Evolutionary conservation across 2,888 invertebrate species (phyloP).

Genomic region (Drosophila percnosoma): DNA sequence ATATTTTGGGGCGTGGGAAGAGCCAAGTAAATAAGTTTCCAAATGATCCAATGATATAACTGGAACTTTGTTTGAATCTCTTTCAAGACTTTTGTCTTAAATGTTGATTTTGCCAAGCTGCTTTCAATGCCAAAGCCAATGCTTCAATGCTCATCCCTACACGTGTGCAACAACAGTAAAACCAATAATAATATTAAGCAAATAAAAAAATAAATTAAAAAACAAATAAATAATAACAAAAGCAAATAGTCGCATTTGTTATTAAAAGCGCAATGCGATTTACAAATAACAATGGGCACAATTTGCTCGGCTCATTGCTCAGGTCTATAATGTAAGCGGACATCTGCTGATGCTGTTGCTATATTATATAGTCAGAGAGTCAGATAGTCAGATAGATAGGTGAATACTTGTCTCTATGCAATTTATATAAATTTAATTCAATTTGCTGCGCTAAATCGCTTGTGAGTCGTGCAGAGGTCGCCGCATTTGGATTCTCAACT

Average conservation of each 20-base stretch:
- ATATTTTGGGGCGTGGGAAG: conserved; percentile 48
- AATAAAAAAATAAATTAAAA: conserved; percentile 9
- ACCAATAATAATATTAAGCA: conserved; percentile 18
- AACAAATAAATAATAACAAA: conserved; percentile 44
- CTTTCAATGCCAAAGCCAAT: conserved; percentile 67
- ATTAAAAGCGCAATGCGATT: conserved; percentile 70
- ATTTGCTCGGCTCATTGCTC: conserved; percentile 70
- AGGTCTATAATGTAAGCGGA: conserved; percentile 75
- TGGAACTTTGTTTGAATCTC: conserved; percentile 5
- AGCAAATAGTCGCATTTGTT: conserved; percentile 56
- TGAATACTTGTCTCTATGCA: conserved; percentile 62
- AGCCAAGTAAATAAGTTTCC: conserved; percentile 6
- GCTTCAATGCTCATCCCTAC: conserved; percentile 51
- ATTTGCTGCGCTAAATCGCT: conserved; percentile 76
- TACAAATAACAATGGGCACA: conserved; percentile 76
- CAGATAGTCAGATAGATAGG: conserved; percentile 30
- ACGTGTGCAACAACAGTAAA: conserved; percentile 34
- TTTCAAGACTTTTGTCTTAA: conserved; percentile 26
- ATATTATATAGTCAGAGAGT: conserved; percentile 34
- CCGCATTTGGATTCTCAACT: conserved; percentile 60
- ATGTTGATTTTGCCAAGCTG: conserved; percentile 48
- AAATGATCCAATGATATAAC: conserved; percentile 27
- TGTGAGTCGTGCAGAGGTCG: conserved; percentile 63
- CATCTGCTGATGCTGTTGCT: conserved; percentile 51
- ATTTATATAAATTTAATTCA: conserved; percentile 79